Conservation (phyloP, 1,140 invertebrate species). For the Andrena cerasifolii region DNA sequence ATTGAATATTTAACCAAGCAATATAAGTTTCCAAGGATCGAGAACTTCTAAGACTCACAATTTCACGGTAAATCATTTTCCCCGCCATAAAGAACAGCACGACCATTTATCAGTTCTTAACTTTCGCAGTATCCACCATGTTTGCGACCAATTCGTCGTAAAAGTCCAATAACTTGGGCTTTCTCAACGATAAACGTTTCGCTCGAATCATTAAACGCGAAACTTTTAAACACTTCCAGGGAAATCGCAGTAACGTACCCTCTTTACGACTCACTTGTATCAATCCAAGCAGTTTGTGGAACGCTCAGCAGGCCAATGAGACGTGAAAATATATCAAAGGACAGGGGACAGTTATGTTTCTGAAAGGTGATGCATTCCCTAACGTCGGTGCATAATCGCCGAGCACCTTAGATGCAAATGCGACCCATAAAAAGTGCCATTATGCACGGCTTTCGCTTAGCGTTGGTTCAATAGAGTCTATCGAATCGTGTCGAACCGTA, state of each 20-base stretch:
- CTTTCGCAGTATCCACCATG: not conserved
- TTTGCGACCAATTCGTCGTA: not conserved
- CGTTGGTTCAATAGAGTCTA: constrained; percentile 16
- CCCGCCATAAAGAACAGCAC: not conserved
- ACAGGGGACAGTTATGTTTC: not conserved
- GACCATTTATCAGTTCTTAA: not conserved
- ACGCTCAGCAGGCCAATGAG: not conserved
- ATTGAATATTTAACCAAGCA: too few relatives aligned
- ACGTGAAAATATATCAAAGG: not conserved
- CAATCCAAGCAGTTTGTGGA: not conserved
- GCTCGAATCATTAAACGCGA: constrained; percentile 6
- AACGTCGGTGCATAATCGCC: not conserved
- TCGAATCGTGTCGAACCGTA: constrained; percentile 44
- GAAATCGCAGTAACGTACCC: not conserved
- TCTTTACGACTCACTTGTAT: not conserved
- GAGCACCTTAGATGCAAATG: constrained; percentile 25
- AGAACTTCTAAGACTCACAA: not conserved
- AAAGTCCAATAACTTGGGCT: not conserved
- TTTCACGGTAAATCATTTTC: not conserved
- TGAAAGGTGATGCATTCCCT: not conserved
- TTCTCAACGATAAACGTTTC: constrained; percentile 16
- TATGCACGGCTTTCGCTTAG: constrained; percentile 25
- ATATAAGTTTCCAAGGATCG: too few relatives aligned
- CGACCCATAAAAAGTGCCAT: constrained; percentile 2
- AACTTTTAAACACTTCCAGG: not conserved